Evolutionary conservation across 2,797 vertebrate genomes (phyloP).

Genomic region (Pseudochirops cupreus): DNA sequence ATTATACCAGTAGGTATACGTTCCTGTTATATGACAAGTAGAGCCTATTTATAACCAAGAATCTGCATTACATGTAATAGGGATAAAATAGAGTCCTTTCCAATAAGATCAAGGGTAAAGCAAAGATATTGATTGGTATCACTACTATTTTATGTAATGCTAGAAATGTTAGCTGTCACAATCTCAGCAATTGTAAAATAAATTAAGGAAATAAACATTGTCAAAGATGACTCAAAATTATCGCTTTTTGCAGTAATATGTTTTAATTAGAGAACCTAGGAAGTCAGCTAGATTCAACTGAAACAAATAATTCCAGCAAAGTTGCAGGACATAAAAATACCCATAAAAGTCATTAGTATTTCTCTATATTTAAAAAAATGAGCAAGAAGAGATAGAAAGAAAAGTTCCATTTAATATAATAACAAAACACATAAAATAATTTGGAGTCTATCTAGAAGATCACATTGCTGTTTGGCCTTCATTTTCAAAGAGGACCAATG

Average conservation of each 20-base stretch:
- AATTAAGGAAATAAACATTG: neutral
- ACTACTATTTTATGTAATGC: neutral
- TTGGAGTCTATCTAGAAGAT: neutral
- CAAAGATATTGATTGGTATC: neutral
- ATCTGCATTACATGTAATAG: neutral
- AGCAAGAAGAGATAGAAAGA: neutral
- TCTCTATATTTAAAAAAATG: neutral
- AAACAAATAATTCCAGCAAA: neutral
- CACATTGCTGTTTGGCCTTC: neutral
- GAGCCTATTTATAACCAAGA: neutral
- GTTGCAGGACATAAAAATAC: neutral
- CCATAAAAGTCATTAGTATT: no score
- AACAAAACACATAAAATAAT: neutral
- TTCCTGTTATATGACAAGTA: neutral
- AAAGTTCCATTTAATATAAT: neutral
- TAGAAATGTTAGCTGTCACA: neutral
- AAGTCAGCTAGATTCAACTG: neutral
- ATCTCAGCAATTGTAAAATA: neutral
- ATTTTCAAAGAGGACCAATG: no score
- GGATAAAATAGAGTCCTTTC: neutral
- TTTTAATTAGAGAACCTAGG: no score
- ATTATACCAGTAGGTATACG: neutral
- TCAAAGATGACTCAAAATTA: neutral
- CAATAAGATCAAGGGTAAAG: neutral
- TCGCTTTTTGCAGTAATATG: neutral